Evolutionary conservation across 2,113 vertebrate genomes (phyloP), one percentile per base, ranked within the genome.

Genomic region (Chamaea fasciata): DNA sequence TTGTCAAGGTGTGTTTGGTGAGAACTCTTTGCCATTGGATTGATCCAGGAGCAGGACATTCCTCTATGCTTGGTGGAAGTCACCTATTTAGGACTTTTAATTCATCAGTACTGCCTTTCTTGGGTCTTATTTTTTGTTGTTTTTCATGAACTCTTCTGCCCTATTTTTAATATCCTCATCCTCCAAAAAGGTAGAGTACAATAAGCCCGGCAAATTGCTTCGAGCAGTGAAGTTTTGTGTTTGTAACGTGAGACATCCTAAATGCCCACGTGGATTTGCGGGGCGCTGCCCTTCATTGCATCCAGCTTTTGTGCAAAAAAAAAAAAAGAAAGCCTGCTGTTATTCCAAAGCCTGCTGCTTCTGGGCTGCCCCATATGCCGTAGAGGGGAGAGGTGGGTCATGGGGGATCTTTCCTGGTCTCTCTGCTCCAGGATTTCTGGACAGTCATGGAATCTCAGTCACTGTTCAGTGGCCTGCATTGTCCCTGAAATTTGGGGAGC

Each of bases 341-440:
- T 68, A 35, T 23, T 67, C 39, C 18, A 35, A 57, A 78, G 17
- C 24, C 82, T 81, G 8, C 35, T 50, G 3, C 20, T 69, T 44
- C 50, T 70, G 84, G 75, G n/a, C 41, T 41, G 46, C 28, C 9
- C 27, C 23, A 8, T 4, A 0, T 10, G 52, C 8, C 0, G 0
- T 2, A 20, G 39, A 81, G 42, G 27, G 68, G 33, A 42, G 42
- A 60, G 31, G 9, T 9, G 44, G 21, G 15, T 62, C 6, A 0
- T 7, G 60, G 49, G 49, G 49, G 49, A 14, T 23, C 11, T 70
- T 47, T 27, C 0, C 41, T 1, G 1, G 19, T 52, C 33, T 65
- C 47, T 37, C 55, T 71, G 30, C 19, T 50, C 57, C 19, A 59
- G 59, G 50, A 2, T 6, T 67, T 24, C 33, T 60, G 17, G 74